These are phyloP conservation scores for Hirtodrosophila cameraria DNA, from an alignment of 2,888 invertebrate species.

Conservation along the genomic window DNA sequence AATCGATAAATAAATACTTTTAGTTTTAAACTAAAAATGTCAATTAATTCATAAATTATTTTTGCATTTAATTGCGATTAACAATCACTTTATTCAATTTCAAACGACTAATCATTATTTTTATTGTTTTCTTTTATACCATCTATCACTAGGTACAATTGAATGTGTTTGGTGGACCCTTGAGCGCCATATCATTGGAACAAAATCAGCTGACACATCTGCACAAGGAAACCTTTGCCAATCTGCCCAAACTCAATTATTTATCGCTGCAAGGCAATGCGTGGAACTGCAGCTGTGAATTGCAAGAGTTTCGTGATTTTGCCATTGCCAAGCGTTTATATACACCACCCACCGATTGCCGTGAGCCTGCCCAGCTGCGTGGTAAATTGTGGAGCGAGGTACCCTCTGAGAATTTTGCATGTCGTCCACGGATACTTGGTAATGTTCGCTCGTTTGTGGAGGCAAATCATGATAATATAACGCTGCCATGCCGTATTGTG, in stretches of 20 bases:
- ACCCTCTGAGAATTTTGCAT: constrained; percentile 91
- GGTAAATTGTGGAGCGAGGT: constrained; percentile 90
- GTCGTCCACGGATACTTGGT: constrained; percentile 89
- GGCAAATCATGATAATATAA: constrained; percentile 88
- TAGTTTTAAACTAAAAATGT: no score
- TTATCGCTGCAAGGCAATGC: constrained; percentile 92
- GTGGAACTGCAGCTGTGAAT: constrained; percentile 94
- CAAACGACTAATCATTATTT: no score
- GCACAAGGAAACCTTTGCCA: constrained; percentile 87
- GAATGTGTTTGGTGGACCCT: constrained; percentile 88
- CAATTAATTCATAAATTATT: no score
- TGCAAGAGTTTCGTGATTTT: constrained; percentile 92
- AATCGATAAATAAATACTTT: no score
- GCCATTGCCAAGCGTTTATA: constrained; percentile 89
- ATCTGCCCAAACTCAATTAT: constrained; percentile 88
- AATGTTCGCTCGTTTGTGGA: constrained; percentile 85
- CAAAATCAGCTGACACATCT: constrained; percentile 90
- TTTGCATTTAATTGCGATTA: no score
- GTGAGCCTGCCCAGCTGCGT: constrained; percentile 88
- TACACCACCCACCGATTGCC: constrained; percentile 90
- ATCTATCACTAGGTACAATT: no score
- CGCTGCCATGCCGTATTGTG: constrained; percentile 88
- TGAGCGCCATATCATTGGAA: constrained; percentile 89
- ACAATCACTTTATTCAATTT: no score
- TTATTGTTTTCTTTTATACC: no score